Base-by-base conservation (phyloP, 2,113 vertebrate genomes). In the Piliocolobus tephrosceles region DNA sequence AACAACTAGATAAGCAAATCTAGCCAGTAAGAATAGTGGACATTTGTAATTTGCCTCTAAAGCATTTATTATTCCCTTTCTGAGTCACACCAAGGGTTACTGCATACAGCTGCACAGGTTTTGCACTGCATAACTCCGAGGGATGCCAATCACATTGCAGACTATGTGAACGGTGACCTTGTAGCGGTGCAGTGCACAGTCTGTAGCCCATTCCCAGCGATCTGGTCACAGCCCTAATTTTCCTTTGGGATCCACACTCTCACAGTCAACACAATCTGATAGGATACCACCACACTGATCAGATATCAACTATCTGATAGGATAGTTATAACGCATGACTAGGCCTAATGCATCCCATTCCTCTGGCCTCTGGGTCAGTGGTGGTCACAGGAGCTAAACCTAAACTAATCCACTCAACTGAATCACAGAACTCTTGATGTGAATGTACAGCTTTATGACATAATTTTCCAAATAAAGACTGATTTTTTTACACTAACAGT, bases 401-500 rank as follows among this genome's bases (percentile, higher is more conserved):
- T 55, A n/a, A 82, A 72, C n/a, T 50, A 82, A 25, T 83, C 35
- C 43, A 85, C n/a, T 76, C 32, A 73, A 38, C 16, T 88, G 38
- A 17, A 72, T 40, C 14, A 8, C 45, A 96, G 76, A 17, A 82
- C 14, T 70, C 38, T 55, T 40, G 55, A 82, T 58, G 47, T 55
- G 66, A 79, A 79, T 55, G 50, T 23, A 76, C 17, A 70, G 20
- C 6, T 3, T 64, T 50, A 38, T 5, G 50, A 87, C 47, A 88
- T 6, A 57, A 85, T 58, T 94, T 93, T 68, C 66, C 40, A 91
- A 88, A 96, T 35, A n/a, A 90, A 91, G 96, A 73, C 17, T 72
- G 68, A 82, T 64, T 25, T 68, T 89, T 88, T 92, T 30, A 57
- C 13, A 82, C 35, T 88, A n/a, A 76, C 5, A n/a, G 75, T 82